phyloP scores from a whole-genome alignment of 2,888 invertebrate genomes.

The Pelosia muscerda region DNA sequence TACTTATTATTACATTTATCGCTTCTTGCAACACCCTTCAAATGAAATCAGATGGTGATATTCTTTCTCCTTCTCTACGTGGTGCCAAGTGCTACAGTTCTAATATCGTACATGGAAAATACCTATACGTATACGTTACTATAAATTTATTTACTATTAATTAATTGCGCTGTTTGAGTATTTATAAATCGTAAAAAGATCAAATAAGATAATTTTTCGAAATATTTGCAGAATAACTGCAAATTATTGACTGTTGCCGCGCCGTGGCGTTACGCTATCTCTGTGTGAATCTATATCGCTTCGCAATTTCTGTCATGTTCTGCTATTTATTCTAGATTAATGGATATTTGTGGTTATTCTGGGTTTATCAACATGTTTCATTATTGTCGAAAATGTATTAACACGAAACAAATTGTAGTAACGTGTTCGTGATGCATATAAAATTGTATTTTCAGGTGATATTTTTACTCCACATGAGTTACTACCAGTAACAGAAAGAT shows the following conservation, averaged over 20 bases:
- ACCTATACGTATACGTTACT: too few species aligned
- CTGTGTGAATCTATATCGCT: too few species aligned
- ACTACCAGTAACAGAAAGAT: constrained; percentile 60
- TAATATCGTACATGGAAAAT: not conserved
- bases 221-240: not conserved
- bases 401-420: not conserved
- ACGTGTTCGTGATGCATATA: not conserved
- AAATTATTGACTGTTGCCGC: too few species aligned
- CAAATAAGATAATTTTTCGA: not conserved
- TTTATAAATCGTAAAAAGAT: not conserved
- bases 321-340: not conserved
- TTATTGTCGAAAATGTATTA: not conserved
- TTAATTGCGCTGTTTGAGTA: too few species aligned
- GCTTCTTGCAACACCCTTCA: too few species aligned
- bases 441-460: constrained; percentile 60
- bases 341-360: not conserved
- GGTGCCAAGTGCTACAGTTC: too few species aligned
- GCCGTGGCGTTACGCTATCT: not conserved
- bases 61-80: too few species aligned
- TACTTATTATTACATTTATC: too few species aligned
- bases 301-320: not conserved
- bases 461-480: constrained; percentile 66
- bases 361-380: not conserved
- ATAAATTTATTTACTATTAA: not conserved
- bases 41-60: too few species aligned